Conservation (phyloP, 2,888 invertebrate genomes). For the Limnephilus rhombicus region DNA sequence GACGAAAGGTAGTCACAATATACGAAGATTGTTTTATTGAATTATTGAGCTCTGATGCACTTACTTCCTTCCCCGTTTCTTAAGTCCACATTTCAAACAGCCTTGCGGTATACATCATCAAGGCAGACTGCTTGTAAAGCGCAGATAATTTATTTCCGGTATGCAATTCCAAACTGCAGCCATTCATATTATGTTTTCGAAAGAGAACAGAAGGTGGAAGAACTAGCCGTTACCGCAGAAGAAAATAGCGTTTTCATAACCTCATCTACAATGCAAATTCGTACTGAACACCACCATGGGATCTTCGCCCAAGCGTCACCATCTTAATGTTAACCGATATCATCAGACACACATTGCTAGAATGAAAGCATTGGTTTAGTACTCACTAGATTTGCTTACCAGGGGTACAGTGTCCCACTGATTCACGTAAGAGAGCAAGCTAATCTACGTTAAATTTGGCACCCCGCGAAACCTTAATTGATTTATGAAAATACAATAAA, state of each 20-base stretch:
- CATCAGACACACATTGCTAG: background rate
- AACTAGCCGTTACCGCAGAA: slow-evolving; percentile 21
- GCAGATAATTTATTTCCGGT: background rate
- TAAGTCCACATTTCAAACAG: background rate
- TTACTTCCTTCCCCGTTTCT: no score
- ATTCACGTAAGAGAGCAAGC: background rate
- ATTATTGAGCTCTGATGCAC: no score
- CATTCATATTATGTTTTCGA: background rate
- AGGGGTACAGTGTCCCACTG: no score
- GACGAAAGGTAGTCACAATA: no score
- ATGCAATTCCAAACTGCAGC: background rate
- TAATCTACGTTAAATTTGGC: background rate
- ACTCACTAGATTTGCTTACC: background rate
- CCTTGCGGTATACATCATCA: background rate
- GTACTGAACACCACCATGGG: background rate
- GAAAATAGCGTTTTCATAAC: slow-evolving; percentile 40
- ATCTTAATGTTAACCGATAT: slow-evolving; percentile 6
- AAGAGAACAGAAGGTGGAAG: background rate
- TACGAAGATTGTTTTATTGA: no score
- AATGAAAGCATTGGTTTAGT: background rate
- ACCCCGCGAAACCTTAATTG: background rate
- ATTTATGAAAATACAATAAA: background rate
- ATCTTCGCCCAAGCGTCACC: slow-evolving; percentile 13
- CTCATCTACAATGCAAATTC: slow-evolving; percentile 41
- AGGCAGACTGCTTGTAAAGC: background rate